phyloP scores from a whole-genome alignment of 2,888 invertebrate genomes.

The Nymphalis polychloros region DNA sequence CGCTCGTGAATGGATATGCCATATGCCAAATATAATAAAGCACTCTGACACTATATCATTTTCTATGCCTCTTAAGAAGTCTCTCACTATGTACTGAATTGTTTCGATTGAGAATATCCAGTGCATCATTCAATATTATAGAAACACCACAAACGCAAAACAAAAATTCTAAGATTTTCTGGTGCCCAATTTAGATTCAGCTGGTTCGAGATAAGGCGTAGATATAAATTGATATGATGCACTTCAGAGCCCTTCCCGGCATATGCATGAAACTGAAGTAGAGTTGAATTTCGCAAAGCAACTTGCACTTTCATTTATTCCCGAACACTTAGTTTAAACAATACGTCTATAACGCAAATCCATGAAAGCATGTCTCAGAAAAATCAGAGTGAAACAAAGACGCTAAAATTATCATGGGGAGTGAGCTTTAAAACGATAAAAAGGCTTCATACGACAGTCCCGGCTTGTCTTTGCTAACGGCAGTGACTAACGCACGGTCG shows the following conservation, averaged over 20 bases:
- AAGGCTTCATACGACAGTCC: constrained; percentile 76
- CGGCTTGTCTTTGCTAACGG: constrained; percentile 76
- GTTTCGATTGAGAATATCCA: constrained; percentile 67
- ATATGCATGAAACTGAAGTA: constrained; percentile 74
- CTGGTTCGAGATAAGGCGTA: constrained; percentile 34
- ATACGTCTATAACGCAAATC: constrained; percentile 57
- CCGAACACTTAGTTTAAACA: constrained; percentile 67
- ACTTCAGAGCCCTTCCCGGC: constrained; percentile 74
- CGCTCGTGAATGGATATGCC: constrained; percentile 70
- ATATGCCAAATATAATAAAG: constrained; percentile 62
- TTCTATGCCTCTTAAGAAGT: constrained; percentile 72
- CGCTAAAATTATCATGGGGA: constrained; percentile 63
- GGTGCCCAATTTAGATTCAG: constrained; percentile 40
- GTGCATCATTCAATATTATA: constrained; percentile 76
- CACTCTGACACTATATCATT: constrained; percentile 74
- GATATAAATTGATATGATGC: constrained; percentile 74
- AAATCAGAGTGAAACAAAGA: constrained; percentile 63
- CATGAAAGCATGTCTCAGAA: constrained; percentile 82
- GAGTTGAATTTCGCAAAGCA: constrained; percentile 74
- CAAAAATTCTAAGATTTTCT: constrained; percentile 40
- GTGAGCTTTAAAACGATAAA: constrained; percentile 67
- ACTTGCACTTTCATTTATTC: constrained; percentile 73
- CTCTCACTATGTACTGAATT: constrained; percentile 71
- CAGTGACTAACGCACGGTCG: constrained; percentile 70
- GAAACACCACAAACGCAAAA: constrained; percentile 28